Base-by-base conservation (phyloP, 1,140 invertebrate genomes). In the Psilanteris sp. region DNA sequence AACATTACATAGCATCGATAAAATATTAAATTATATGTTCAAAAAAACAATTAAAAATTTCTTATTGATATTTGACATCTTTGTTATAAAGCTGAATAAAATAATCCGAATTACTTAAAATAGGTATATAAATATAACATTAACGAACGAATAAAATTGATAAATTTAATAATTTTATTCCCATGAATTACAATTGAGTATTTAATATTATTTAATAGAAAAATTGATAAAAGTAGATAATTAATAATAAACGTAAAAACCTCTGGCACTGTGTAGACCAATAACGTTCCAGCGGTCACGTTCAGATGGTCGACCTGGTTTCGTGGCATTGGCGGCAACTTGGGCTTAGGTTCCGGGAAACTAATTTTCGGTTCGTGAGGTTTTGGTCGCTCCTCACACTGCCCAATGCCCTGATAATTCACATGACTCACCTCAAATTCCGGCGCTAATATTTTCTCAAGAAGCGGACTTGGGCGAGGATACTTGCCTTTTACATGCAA, bases 221-320 rank as follows among this genome's bases (percentile, higher is more conserved):
- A n/a, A n/a, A n/a, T n/a, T n/a, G n/a, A n/a, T n/a, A 5, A 57
- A 39, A 18, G 31, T 18, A 7, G 16, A 9, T 27, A 1, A 13
- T 4, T 9, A 26, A 7, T 5, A 24, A 4, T 32, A 11, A 11
- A 11, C 7, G 10, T 13, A 39, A 0, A 10, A 85, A 94, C 93
- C 70, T 92, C 91, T 4, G 93, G 94, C 41, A 98, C 94, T 85
- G 92, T 92, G 83, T 91, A 96, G 0, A 95, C 89, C 1, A 96
- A 89, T 64, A 96, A 87, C 81, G 93, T 91, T 27, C 95, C 95
- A 32, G 93, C 92, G 4, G 92, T 93, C 13, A 94, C 94, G 78
- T 94, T 94, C 14, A 97, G 89, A 18, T 92, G 91, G 89, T 97
- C 95, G 24, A 97, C 93, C 81, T 93, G 94, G 87, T 97, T 96